phyloP scores from a whole-genome alignment of 2,888 invertebrate genomes.

The Andrena praecox region DNA sequence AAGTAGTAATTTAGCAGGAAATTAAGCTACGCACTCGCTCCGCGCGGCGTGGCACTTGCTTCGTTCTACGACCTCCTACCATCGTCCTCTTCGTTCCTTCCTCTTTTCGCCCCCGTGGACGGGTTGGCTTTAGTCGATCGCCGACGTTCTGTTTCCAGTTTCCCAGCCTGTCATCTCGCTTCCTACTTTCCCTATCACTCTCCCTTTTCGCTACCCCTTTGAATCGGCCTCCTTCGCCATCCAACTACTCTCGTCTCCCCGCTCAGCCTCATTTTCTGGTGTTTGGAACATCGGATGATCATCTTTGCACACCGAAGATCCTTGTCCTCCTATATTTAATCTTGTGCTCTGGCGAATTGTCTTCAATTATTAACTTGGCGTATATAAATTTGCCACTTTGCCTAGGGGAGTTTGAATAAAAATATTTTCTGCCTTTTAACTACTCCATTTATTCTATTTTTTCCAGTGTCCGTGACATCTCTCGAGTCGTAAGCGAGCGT shows the following conservation, averaged over 20 bases:
- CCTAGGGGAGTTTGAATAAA: too few species aligned
- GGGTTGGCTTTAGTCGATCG: constrained; percentile 48
- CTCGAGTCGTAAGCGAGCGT: too few species aligned
- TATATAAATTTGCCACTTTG: too few species aligned
- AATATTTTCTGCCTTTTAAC: too few species aligned
- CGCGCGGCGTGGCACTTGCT: constrained; percentile 77
- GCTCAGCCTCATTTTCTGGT: constrained; percentile 2
- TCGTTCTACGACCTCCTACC: constrained; percentile 71
- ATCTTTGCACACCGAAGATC: too few species aligned
- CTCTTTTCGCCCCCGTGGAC: constrained; percentile 21
- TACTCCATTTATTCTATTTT: too few species aligned
- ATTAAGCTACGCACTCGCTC: constrained; percentile 84
- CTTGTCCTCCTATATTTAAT: too few species aligned
- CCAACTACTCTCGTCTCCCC: constrained; percentile 20
- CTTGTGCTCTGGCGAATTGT: too few species aligned
- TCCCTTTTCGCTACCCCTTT: not conserved
- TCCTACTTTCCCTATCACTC: not conserved
- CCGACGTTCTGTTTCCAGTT: constrained; percentile 52
- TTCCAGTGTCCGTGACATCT: too few species aligned
- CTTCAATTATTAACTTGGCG: too few species aligned
- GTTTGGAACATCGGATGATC: not conserved
- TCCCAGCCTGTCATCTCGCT: constrained; percentile 22
- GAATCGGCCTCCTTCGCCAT: constrained; percentile 23
- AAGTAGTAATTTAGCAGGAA: constrained; percentile 85
- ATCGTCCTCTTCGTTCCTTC: constrained; percentile 39